These are phyloP conservation scores for Sarotherodon lohbergeri DNA, from an alignment of 2,113 vertebrate genomes.

Conservation along the genomic window DNA sequence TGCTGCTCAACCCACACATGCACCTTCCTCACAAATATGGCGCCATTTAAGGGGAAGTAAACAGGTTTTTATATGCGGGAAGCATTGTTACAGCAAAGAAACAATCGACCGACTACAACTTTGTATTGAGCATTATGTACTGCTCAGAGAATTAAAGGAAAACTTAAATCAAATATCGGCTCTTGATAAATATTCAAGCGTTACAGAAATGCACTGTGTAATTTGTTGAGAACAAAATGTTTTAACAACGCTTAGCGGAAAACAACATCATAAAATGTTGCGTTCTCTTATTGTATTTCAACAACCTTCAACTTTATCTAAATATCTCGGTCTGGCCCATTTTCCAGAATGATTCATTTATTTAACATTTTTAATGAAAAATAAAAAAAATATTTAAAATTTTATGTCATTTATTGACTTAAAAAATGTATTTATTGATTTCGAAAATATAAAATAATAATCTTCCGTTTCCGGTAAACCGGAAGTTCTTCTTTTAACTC, in stretches of 20 bases:
- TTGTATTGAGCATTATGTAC: fast-evolving
- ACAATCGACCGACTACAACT: neutral
- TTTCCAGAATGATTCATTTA: fast-evolving
- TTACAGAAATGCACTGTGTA: neutral
- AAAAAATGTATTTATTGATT: neutral
- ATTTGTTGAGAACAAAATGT: neutral
- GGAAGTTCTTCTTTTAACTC: neutral
- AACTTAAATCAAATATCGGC: neutral
- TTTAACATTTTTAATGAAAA: neutral
- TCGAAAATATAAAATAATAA: neutral
- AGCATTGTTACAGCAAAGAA: neutral
- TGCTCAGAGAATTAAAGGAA: neutral
- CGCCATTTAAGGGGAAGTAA: neutral
- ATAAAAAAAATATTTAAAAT: fast-evolving
- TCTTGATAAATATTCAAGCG: fast-evolving
- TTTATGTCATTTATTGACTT: neutral
- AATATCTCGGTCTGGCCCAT: neutral
- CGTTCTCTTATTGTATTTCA: neutral
- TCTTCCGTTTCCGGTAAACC: slow-evolving; percentile 2
- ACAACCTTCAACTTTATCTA: neutral
- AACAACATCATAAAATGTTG: neutral
- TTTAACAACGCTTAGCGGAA: neutral
- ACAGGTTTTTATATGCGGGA: neutral
- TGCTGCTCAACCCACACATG: neutral
- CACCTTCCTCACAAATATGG: neutral